Base-by-base conservation (phyloP, 2,888 invertebrate genomes). In the Brenthis ino region DNA sequence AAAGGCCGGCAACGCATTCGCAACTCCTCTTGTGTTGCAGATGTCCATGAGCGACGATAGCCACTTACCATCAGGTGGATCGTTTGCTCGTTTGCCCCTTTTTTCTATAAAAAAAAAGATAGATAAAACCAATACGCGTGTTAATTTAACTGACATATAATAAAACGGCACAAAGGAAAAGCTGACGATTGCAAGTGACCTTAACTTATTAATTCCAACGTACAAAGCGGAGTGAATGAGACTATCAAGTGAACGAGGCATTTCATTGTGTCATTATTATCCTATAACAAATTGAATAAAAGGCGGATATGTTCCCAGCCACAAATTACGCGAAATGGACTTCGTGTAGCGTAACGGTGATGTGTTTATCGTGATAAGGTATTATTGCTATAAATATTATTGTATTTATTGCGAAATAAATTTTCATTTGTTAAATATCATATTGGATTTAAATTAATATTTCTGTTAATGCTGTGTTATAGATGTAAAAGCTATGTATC, bases 261-360 rank as follows among this genome's bases (percentile, higher is more conserved):
- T 70, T 74, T 74, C 77, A 77, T 77, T 77, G 77, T 77, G 75
- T 77, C 77, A 74, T 78, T 77, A 79, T 77, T 73, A 77, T 72
- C 74, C 75, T 74, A 77, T 77, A 75, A 75, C 78, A 84, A 84
- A 86, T 85, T 85, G 85, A 85, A 86, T 85, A 82, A 83, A 81
- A 82, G 78, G 78, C 79, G 73, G 73, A 72, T 72, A 74, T 67
- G 70, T 69, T 65, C 63, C 78, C 67, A 76, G 77, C 76, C 78
- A 76, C 79, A 85, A 86, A 86, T 84, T 80, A 85, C 82, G 82
- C 79, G 84, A 84, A 86, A 86, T 85, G 75, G 83, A 78, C 79
- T 78, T 67, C 77, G 77, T 83, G 80, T 66, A 69, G 65, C 70
- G 51, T 28, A 60, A 63, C 68, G 47, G 63, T 68, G 70, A 69